Base-by-base conservation (phyloP, 2,888 invertebrate genomes). In the Selenia dentaria region DNA sequence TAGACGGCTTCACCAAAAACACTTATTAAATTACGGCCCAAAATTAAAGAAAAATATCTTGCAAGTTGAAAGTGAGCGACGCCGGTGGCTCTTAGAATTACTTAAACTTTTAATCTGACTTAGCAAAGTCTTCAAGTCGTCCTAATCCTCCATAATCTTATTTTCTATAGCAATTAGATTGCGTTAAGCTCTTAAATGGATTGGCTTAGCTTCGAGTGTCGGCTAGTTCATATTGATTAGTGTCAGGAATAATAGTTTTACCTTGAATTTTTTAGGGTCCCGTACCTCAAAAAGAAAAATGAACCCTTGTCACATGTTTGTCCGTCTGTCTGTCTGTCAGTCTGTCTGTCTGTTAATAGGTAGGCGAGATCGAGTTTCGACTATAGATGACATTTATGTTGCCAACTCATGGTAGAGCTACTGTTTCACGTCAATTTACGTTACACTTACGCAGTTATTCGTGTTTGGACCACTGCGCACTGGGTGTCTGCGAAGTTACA, bases 51-150 rank as follows among this genome's bases (percentile, higher is more conserved):
- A 41, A 48, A 47, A 16, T 25, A 36, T 20, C 40, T 36, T 13
- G 6, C 27, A 40, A 46, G 16, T 32, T 31, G 27, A 32, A 37
- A 41, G 37, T 25, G 25, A 45, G 39, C 28, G 22, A 25, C 41
- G 41, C 12, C 38, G 38, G 14, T 57, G 51, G 62, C 58, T 56
- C 55, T 54, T 58, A 57, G 57, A 62, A 59, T 57, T 59, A 61
- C 63, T 57, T 60, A 61, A 67, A 66, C 64, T 57, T 62, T 62
- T 72, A 74, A 74, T 71, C 72, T 62, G 60, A 57, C 70, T 70
- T 61, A 61, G 58, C 57, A 66, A 72, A 72, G 64, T 67, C 72
- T 67, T 70, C 70, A 77, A 70, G 66, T 67, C 65, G 62, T 67
- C 46, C 61, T 67, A 70, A 70, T 66, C 64, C 56, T 31, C 43